Evolutionary conservation across 2,888 invertebrate species (phyloP), one percentile per base, ranked within the genome.

Genomic region (Syrista parreyssii): DNA sequence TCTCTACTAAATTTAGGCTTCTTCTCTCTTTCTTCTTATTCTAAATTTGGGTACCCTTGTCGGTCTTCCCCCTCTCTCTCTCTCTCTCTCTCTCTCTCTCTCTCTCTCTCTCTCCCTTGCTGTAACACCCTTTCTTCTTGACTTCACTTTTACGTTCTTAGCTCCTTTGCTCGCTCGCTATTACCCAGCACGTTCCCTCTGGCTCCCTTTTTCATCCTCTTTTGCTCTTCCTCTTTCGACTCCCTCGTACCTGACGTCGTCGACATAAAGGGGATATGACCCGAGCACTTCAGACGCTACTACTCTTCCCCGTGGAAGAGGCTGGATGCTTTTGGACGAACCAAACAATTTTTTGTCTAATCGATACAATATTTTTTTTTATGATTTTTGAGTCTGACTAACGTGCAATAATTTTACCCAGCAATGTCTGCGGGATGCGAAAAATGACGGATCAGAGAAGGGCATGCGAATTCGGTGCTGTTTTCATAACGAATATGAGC

Each of bases 221-320:
- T 23, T 23, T 23, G 55, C 55, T 75, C 9, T 76, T 33, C 30
- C 40, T 68, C 33, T 69, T 33, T 74, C 34, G 32, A 31, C 40
- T n/a, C 75, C 75, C 73, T 33, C 34, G 76, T 71, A 77, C 79
- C 75, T 75, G 76, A 32, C 15, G 31, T 71, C 32, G 31, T 73
- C 68, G 32, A 79, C 81, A 80, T 80, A 80, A 86, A 86, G 82
- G 84, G 84, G 82, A 84, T 82, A 83, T 84, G 81, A 81, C 84
- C 86, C 85, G 77, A 79, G 84, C 83, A 83, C 85, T 87, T 84
- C 83, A 83, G 84, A 85, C 84, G 80, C 75, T 83, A 80, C 82
- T 80, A 83, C 23, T 84, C 83, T 82, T 80, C 76, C 78, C 71
- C 79, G 69, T 68, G 71, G 6, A 33, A 71, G 71, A 55, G 55